These are phyloP conservation scores for Drosophila tropicalis DNA, from an alignment of 1,140 invertebrate genomes.

Conservation along the genomic window DNA sequence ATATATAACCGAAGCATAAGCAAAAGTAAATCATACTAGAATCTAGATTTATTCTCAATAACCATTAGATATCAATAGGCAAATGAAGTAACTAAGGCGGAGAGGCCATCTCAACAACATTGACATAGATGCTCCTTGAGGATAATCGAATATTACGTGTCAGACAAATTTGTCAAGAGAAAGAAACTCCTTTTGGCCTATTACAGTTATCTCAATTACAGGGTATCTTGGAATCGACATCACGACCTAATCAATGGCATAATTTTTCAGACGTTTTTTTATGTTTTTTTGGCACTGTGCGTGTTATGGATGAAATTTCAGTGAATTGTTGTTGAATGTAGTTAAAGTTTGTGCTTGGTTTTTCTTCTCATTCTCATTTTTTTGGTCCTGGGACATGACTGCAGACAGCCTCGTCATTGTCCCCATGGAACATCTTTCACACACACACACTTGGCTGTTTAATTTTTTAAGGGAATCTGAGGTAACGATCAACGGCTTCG, in stretches of 20 bases:
- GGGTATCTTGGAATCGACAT: background rate
- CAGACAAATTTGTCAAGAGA: too few relatives aligned
- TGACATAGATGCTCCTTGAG: too few relatives aligned
- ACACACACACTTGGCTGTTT: background rate
- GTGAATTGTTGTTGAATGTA: slow-evolving; percentile 7
- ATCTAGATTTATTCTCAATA: too few relatives aligned
- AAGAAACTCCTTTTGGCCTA: too few relatives aligned
- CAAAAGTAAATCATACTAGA: background rate
- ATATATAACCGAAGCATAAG: background rate
- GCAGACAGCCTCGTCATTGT: slow-evolving; percentile 22
- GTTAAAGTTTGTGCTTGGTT: background rate
- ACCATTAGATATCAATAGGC: too few relatives aligned
- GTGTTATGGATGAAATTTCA: slow-evolving; percentile 21
- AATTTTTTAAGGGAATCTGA: slow-evolving; percentile 20
- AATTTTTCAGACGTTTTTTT: slow-evolving; percentile 4
- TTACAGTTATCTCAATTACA: background rate
- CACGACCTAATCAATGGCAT: background rate
- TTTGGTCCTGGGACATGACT: slow-evolving; percentile 5
- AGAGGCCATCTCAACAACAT: too few relatives aligned
- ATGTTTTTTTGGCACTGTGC: slow-evolving; percentile 26
- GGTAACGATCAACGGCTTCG: slow-evolving; percentile 38
- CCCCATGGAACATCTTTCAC: slow-evolving; percentile 4
- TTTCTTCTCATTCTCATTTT: background rate
- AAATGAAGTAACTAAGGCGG: too few relatives aligned
- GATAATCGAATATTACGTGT: too few relatives aligned